Evolutionary conservation across 2,888 invertebrate genomes (phyloP), one percentile per base, ranked within the genome.

Genomic region (Tachina grossa): DNA sequence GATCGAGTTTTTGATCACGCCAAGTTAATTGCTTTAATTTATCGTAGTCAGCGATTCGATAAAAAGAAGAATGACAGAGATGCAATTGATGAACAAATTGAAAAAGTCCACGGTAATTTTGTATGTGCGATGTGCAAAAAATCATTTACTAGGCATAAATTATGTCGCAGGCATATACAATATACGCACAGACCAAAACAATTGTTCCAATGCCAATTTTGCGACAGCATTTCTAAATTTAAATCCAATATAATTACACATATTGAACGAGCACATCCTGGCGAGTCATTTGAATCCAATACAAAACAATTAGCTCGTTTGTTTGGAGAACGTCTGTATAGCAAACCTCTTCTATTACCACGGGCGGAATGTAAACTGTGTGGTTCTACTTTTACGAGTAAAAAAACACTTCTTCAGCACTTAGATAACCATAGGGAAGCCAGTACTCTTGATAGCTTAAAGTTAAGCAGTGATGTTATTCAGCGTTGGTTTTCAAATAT

Each of bases 111-210:
- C 1, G 89, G 88, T 0, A 89, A 90, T 5, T 89, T 89, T 75
- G 88, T 84, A 0, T 92, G 92, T 41, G 86, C 88, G 9, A 87
- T 88, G 13, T 92, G 92, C 57, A 88, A 87, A 16, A 91, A 91
- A 85, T 89, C 90, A 0, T 92, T 92, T 61, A 90, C 90, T 0
- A 90, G 90, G 90, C 88, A 89, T 47, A 90, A 90, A 9, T 91
- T 91, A 83, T 88, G 91, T 80, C 89, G 89, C 45, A 90, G 92
- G 1, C 92, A 92, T 69, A 88, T 89, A 10, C 88, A 88, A 41
- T 86, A 84, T 0, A 91, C 91, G 59, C 87, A 88, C 66, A 89
- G 87, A 13, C 89, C 89, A 6, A 86, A 88, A 45, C 88, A 88
- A 2, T 63, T 71, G 0, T 88, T 78, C 51, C 83, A 87, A 14